Conservation (phyloP, 2,797 vertebrate genomes). For the Ambastaia sidthimunki region DNA sequence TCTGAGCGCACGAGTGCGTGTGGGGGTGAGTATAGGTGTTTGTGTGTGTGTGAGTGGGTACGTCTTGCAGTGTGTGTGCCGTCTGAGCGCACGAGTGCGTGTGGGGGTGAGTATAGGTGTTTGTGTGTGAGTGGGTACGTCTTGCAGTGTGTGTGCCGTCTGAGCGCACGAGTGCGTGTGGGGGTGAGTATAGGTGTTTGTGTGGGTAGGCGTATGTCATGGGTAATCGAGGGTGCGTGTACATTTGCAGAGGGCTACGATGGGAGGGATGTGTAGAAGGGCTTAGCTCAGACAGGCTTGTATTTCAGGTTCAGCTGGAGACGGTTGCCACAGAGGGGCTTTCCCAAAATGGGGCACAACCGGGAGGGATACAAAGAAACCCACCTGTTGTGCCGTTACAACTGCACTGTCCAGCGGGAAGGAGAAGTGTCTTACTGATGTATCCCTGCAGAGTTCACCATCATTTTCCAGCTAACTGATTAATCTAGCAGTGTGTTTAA, state of each 20-base stretch:
- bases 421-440: conserved; percentile 50
- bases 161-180: conserved; percentile 62
- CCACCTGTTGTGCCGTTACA: conserved; percentile 56
- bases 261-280: conserved; percentile 79
- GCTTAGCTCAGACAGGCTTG: conserved; percentile 71
- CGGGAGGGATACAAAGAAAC: conserved; percentile 54
- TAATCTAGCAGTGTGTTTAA: conserved; percentile 45
- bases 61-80: conserved; percentile 45
- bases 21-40: conserved; percentile 56
- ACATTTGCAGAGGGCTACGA: conserved; percentile 54
- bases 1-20: conserved; percentile 64
- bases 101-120: conserved; percentile 58
- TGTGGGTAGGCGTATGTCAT: conserved; percentile 59
- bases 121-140: conserved; percentile 59
- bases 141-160: conserved; percentile 56
- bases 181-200: conserved; percentile 55
- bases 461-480: conserved; percentile 56
- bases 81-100: conserved; percentile 65
- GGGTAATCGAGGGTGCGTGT: conserved; percentile 54
- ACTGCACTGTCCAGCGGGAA: conserved; percentile 40
- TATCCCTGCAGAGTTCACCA: conserved; percentile 46
- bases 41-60: conserved; percentile 59
- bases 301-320: conserved; percentile 65
- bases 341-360: conserved; percentile 61
- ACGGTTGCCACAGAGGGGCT: conserved; percentile 60